Conservation (phyloP, 2,113 vertebrate species). For the Brevimyrus niger region DNA sequence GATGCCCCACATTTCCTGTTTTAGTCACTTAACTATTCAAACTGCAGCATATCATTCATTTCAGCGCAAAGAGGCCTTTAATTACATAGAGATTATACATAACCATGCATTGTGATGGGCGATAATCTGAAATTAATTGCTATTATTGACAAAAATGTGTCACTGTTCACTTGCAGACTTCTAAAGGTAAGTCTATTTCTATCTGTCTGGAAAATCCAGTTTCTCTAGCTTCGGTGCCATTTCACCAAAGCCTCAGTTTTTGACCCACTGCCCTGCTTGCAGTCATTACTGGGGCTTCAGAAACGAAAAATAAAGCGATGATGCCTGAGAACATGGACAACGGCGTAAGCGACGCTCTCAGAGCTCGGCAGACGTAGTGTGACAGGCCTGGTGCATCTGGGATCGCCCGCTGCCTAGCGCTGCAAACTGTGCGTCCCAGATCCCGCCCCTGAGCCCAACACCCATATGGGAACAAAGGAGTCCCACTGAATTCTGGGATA, state of each 20-base stretch:
- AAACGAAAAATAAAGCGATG: background rate
- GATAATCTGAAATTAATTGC: background rate
- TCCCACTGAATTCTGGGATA: conserved; percentile 4
- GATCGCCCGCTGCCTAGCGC: background rate
- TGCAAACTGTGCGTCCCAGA: background rate
- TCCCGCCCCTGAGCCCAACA: background rate
- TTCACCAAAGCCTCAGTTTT: background rate
- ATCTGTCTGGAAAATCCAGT: background rate
- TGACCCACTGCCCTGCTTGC: background rate
- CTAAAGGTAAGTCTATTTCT: background rate
- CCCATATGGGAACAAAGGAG: conserved; percentile 13
- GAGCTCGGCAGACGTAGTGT: background rate
- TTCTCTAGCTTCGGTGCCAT: background rate
- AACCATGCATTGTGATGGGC: background rate
- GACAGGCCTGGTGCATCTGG: background rate
- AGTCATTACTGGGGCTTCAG: background rate
- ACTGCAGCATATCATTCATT: background rate
- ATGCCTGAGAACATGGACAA: background rate
- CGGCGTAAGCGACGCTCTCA: background rate
- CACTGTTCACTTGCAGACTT: background rate
- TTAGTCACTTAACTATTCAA: background rate
- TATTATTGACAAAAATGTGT: background rate
- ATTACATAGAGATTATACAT: background rate
- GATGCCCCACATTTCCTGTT: background rate
- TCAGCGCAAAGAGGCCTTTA: background rate